phyloP scores from a whole-genome alignment of 2,888 invertebrate species.

The Nomada ferruginata region DNA sequence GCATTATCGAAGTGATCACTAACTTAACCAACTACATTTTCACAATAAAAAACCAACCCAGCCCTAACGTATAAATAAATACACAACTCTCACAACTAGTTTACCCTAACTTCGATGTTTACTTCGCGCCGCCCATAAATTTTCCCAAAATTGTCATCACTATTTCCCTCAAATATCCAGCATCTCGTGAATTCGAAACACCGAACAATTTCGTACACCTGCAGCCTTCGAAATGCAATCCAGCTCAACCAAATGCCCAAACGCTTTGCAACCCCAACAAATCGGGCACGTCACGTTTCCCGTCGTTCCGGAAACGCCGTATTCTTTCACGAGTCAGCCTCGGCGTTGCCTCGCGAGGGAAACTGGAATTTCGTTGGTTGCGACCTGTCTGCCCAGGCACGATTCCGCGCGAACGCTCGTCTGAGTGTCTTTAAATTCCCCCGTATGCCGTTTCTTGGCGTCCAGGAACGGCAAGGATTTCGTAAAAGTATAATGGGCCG shows the following conservation, averaged over 20 bases:
- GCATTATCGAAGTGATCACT: too few relatives aligned
- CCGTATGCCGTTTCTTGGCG: background rate
- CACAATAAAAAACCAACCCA: too few relatives aligned
- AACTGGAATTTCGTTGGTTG: background rate
- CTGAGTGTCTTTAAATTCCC: slow-evolving; percentile 7
- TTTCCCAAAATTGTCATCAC: too few relatives aligned
- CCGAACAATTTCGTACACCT: too few relatives aligned
- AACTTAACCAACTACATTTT: too few relatives aligned
- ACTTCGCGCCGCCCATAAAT: too few relatives aligned
- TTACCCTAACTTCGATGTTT: too few relatives aligned
- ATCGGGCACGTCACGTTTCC: background rate
- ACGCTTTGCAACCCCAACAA: background rate
- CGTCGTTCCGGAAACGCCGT: background rate
- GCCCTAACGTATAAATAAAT: too few relatives aligned
- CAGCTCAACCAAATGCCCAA: background rate
- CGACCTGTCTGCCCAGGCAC: background rate
- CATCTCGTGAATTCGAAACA: too few relatives aligned
- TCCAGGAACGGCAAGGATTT: slow-evolving; percentile 28
- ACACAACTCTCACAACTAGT: too few relatives aligned
- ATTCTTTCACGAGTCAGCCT: background rate
- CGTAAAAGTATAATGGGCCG: slow-evolving; percentile 44
- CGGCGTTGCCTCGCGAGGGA: background rate
- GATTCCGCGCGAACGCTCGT: slow-evolving; percentile 1
- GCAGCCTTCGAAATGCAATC: background rate
- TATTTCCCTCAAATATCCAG: too few relatives aligned